Evolutionary conservation across 1,140 invertebrate genomes (phyloP).

Genomic region (Bilobella aurantiaca): DNA sequence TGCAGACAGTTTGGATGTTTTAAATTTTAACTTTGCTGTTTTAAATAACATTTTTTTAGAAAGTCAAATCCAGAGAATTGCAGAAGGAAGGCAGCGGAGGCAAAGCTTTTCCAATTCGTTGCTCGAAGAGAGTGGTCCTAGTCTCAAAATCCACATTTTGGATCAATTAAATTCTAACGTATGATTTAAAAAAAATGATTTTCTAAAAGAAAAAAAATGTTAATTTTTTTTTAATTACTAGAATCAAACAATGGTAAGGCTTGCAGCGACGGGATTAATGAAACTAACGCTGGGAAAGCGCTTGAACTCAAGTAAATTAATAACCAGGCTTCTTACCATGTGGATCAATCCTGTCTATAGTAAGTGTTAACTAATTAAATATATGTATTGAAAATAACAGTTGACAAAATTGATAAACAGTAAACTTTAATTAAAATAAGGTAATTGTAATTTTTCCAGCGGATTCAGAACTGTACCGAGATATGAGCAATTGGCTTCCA

Average conservation of each 20-base stretch:
- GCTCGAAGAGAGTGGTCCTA: neutral
- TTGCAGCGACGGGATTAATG: neutral
- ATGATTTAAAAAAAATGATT: neutral
- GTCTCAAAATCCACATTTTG: neutral
- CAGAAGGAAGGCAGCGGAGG: neutral
- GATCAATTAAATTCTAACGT: neutral
- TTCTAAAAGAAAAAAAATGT: neutral
- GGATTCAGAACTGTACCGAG: neutral
- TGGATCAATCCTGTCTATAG: neutral
- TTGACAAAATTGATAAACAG: neutral
- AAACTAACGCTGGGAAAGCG: neutral
- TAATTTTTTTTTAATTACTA: neutral
- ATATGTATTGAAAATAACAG: no score
- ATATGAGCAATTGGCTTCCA: neutral
- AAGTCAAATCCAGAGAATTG: neutral
- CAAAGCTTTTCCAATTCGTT: neutral
- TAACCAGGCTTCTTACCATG: neutral
- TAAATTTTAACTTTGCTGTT: neutral
- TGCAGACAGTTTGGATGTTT: neutral
- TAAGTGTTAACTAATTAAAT: no score
- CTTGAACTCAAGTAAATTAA: neutral
- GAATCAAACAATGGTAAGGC: neutral
- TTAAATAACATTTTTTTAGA: neutral
- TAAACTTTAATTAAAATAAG: neutral
- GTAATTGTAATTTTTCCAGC: neutral